phyloP scores from a whole-genome alignment of 2,797 vertebrate genomes.

The Sciurus carolinensis region DNA sequence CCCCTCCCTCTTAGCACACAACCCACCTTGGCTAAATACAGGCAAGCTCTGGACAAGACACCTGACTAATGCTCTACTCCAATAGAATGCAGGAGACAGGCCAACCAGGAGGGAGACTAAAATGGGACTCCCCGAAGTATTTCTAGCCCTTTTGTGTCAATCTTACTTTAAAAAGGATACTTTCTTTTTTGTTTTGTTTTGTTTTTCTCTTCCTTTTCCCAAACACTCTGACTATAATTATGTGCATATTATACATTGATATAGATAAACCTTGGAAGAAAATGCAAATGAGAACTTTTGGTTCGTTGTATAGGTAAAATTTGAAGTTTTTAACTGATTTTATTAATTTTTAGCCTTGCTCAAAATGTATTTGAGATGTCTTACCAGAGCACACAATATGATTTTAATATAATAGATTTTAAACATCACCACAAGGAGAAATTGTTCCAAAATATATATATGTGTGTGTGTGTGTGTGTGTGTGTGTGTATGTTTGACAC shows the following conservation, averaged over 20 bases:
- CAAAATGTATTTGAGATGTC: slow-evolving; percentile 15
- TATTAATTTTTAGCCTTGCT: slow-evolving; percentile 54
- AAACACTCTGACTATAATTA: slow-evolving; percentile 9
- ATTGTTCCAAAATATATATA: neutral
- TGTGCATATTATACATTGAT: neutral
- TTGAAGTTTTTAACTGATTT: slow-evolving; percentile 29
- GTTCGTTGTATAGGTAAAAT: slow-evolving; percentile 17
- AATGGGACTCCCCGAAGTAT: accelerated
- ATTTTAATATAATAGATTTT: slow-evolving; percentile 21
- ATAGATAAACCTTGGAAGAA: neutral
- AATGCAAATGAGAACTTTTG: slow-evolving; percentile 31
- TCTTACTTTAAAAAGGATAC: slow-evolving; percentile 25
- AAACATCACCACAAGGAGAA: neutral
- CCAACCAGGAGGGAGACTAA: neutral
- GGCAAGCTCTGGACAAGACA: neutral
- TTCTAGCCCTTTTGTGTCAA: neutral
- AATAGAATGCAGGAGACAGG: neutral
- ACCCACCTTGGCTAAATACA: slow-evolving; percentile 82
- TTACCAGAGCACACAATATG: slow-evolving; percentile 14
- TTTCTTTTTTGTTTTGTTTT: neutral
- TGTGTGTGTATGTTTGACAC: too few relatives aligned
- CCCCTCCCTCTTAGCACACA: neutral
- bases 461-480: neutral
- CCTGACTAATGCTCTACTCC: neutral
- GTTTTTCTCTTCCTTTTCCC: neutral